Evolutionary conservation across 2,888 invertebrate genomes (phyloP).

Genomic region (Apantesis nais): DNA sequence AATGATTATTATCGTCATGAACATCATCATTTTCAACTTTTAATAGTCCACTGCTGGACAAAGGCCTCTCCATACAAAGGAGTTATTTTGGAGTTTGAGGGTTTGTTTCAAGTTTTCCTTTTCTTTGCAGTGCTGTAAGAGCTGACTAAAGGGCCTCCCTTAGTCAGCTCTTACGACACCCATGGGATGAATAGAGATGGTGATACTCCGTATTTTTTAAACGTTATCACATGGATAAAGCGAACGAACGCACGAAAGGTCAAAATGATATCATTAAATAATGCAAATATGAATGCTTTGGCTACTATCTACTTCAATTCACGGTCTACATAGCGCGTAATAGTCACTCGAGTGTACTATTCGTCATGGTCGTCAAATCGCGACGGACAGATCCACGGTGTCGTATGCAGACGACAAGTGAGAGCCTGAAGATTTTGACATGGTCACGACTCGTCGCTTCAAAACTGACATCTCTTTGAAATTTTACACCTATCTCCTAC

Average conservation of each 20-base stretch:
- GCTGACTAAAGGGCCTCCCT: too few relatives aligned
- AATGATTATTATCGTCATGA: too few relatives aligned
- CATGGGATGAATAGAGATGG: too few relatives aligned
- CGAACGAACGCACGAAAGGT: constrained; percentile 9
- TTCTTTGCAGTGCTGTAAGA: too few relatives aligned
- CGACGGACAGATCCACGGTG: constrained; percentile 63
- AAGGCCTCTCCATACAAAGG: too few relatives aligned
- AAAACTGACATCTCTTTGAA: constrained; percentile 67
- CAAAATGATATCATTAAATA: constrained; percentile 34
- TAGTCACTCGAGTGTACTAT: constrained; percentile 49
- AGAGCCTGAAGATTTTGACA: constrained; percentile 53
- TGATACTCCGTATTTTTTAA: too few relatives aligned
- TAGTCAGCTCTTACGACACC: too few relatives aligned
- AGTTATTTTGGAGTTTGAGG: too few relatives aligned
- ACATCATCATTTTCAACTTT: too few relatives aligned
- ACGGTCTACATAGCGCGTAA: constrained; percentile 43
- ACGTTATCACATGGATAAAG: too few relatives aligned
- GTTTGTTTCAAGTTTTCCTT: too few relatives aligned
- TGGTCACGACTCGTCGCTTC: constrained; percentile 77
- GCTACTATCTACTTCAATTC: constrained; percentile 31
- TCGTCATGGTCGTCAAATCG: constrained; percentile 64
- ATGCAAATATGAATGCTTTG: constrained; percentile 35
- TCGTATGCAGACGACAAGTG: constrained; percentile 53
- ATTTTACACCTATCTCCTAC: constrained; percentile 55
- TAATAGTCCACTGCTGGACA: too few relatives aligned